Base-by-base conservation (phyloP, 2,113 vertebrate genomes). In the Eretmochelys imbricata region DNA sequence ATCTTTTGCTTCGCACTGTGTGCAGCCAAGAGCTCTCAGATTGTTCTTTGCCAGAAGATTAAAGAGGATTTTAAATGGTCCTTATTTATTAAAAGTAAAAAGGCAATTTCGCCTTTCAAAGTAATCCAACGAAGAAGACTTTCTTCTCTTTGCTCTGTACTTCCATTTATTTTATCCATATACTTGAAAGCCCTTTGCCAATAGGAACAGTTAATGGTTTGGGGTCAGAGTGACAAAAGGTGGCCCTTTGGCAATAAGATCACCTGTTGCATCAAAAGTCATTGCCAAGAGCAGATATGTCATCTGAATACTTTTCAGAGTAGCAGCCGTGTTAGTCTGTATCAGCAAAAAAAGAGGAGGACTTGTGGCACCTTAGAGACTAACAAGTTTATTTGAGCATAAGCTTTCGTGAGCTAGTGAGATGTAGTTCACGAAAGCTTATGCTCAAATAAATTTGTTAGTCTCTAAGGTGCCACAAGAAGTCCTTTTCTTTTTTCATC, bases 131-230 rank as follows among this genome's bases (percentile, higher is more conserved):
- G 38, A 79, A 88, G 89, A 80, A 49, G 4, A 84, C 49, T 0
- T 72, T 72, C 59, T 65, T 17, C 59, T 85, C 27, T 20, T 57
- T 16, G 12, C 11, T 88, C 89, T 79, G 25, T 31, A 76, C 31
- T 79, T 4, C 0, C 59, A 84, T 84, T 53, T 81, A 93, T 54
- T 94, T 86, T 35, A 85, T 35, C 38, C 80, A 75, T 72, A 65
- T 91, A 93, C 75, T 89, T 53, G 8, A 78, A 57, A 65, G 49
- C 57, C 92, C 93, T 79, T 87, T 57, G 84, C 46, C 88, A 94
- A 87, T 38, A 80, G 42, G 42, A 96, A 65, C 38, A 90, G 48
- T 82, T 42, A 83, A 14, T 0, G 50, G 53, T 51, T 88, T 89
- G 80, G 69, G 97, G 62, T 94, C 89, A 88, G 31, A 29, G 22